Percentiles rank a stretch among this genome's conserved stretches.
Evolutionary conservation across 2,888 invertebrate species (phyloP).

Genomic region (Nemoura dubitans): DNA sequence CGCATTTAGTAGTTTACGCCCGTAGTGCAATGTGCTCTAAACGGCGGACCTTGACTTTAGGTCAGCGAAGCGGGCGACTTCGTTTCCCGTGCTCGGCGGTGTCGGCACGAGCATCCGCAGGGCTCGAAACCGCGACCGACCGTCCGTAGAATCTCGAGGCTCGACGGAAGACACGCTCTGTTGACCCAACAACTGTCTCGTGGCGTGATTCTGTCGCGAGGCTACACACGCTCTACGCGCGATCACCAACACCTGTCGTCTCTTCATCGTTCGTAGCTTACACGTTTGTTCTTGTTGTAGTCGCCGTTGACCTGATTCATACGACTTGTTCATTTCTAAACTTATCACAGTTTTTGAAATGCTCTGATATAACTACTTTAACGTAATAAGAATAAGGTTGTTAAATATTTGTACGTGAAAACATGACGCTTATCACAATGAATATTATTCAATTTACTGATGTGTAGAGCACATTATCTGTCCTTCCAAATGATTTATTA

Average conservation of each 20-base stretch:
- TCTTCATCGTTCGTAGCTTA: neutral
- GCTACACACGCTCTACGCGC: neutral
- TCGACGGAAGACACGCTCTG: conserved; percentile 45
- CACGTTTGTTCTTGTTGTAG: neutral
- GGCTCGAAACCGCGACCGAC: conserved; percentile 37
- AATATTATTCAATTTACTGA: conserved; percentile 39
- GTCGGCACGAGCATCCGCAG: conserved; percentile 45
- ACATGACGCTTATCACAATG: conserved; percentile 50
- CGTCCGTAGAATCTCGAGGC: conserved; percentile 40
- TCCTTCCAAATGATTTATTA: conserved; percentile 18
- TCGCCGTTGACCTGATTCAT: neutral
- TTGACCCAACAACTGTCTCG: conserved; percentile 30
- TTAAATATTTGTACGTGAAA: conserved; percentile 46
- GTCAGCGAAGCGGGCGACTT: conserved; percentile 62
- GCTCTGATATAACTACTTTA: conserved; percentile 1
- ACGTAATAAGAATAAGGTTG: neutral
- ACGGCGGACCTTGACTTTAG: conserved; percentile 53
- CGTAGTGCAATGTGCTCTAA: neutral
- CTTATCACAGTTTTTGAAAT: neutral
- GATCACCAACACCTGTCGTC: neutral
- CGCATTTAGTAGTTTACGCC: too few species aligned
- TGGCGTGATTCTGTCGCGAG: conserved; percentile 1
- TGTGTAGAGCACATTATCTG: conserved; percentile 15
- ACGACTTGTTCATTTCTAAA: conserved; percentile 13
- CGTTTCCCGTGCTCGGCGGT: conserved; percentile 59